Conservation (phyloP, 2,113 vertebrate genomes). For the Salvelinus namaycush region DNA sequence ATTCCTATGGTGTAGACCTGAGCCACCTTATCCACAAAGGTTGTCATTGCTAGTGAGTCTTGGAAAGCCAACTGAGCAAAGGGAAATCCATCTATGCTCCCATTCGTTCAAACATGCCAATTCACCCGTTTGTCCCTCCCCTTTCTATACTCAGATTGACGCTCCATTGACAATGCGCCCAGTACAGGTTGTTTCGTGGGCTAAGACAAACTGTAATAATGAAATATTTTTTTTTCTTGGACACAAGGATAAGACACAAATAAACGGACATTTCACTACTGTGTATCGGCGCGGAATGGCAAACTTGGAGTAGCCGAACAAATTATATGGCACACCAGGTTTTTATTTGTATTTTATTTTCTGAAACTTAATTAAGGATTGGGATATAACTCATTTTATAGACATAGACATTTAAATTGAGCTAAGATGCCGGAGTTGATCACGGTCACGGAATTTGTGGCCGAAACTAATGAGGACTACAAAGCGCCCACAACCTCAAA, state of each 20-base stretch:
- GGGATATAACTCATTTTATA: not conserved
- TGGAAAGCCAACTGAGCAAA: not conserved
- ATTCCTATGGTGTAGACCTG: not conserved
- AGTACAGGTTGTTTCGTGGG: not conserved
- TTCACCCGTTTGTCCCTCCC: not conserved
- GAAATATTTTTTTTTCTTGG: not conserved
- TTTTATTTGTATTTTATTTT: not conserved
- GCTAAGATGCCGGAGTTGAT: not conserved
- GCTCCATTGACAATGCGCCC: not conserved
- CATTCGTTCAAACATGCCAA: not conserved
- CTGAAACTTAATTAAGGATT: not conserved
- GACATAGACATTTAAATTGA: not conserved
- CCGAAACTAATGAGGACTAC: slow-evolving; percentile 93
- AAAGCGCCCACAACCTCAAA: slow-evolving; percentile 93
- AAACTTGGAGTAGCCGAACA: not conserved
- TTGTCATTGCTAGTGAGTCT: not conserved
- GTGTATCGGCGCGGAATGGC: not conserved
- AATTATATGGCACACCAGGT: not conserved
- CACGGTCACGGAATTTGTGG: slow-evolving; percentile 91
- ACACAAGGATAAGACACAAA: not conserved
- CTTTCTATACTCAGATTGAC: not conserved
- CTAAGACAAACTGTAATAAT: not conserved
- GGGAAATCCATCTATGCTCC: not conserved
- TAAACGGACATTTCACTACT: not conserved
- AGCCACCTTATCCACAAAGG: not conserved